Conservation (phyloP, 1,140 invertebrate genomes). For the Brachystomella parvula region DNA sequence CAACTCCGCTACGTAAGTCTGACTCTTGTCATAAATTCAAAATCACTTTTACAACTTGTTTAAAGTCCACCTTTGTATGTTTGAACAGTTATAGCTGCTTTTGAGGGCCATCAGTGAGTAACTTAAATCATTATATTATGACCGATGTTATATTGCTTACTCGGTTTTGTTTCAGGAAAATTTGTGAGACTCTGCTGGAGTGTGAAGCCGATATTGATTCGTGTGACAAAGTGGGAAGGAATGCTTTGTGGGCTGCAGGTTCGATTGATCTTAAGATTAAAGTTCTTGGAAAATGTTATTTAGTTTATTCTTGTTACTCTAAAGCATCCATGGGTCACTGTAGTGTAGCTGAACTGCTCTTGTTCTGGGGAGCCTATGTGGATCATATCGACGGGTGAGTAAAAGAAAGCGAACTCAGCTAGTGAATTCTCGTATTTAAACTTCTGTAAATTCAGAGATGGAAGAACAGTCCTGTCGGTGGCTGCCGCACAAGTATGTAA, state of each 20-base stretch:
- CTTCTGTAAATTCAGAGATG: conserved; percentile 50
- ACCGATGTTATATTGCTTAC: background rate
- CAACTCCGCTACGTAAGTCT: conserved; percentile 63
- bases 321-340: conserved; percentile 79
- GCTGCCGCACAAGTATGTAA: conserved; percentile 52
- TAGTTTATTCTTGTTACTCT: conserved; percentile 48
- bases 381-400: conserved; percentile 68
- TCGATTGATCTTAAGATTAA: background rate
- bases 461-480: conserved; percentile 64
- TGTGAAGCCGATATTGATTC: conserved; percentile 80
- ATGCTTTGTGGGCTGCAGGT: conserved; percentile 52
- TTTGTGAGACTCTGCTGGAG: conserved; percentile 74
- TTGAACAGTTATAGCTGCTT: conserved; percentile 68
- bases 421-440: background rate
- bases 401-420: background rate
- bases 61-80: no score
- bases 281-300: background rate
- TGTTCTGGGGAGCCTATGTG: conserved; percentile 83
- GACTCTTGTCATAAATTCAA: background rate
- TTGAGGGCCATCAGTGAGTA: conserved; percentile 74
- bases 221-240: conserved; percentile 65
- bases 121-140: background rate
- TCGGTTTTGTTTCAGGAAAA: conserved; percentile 49
- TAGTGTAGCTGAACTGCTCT: conserved; percentile 64
- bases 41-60: background rate